Evolutionary conservation across 1,140 invertebrate species (phyloP), one percentile per base, ranked within the genome.

Genomic region (Scaptomyza hsui): DNA sequence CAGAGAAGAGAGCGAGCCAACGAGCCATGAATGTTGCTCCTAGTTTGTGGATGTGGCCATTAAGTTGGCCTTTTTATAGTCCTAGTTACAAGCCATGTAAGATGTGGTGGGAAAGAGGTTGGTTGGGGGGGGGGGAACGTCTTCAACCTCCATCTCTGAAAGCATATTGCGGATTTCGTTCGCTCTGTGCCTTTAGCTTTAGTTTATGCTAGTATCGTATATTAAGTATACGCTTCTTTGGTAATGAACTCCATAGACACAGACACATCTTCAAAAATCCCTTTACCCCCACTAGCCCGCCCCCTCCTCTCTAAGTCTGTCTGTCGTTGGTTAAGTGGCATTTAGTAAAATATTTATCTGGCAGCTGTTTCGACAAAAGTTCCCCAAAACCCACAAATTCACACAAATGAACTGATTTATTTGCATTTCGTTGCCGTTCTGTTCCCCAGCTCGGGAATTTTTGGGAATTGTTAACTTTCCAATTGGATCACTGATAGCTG

Each of bases 21-120:
- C 81, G 81, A 85, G 81, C 81, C 81, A 85, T 85, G 81, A 85
- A 86, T 81, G 81, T 72, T 86, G 76, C 80, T 80, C 72, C 80
- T 83, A 86, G 81, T 75, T 51, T 63, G 63, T 72, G 74, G 69
- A 86, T 85, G 75, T 81, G 81, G 81, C 77, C 81, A 85, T 85
- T 85, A 85, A 86, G 81, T 85, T 85, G 81, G 81, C 62, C 73
- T 85, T 85, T 76, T 85, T 82, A 77, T 71, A 64, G 72, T 80
- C 69, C 68, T 73, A 80, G 80, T 71, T 74, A 69, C 68, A 72
- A 61, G 61, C 45, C 53, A 13, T 37, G 16, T n/a, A 21, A 19
- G 18, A 16, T 12, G 15, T 6, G 41, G 1, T 2, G 41, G 7
- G 41, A 0, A 9, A 9, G 13, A 13, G 15, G 13, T 5, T 41